Conservation (phyloP, 1,140 invertebrate species). For the Macrocentrus cingulum region DNA sequence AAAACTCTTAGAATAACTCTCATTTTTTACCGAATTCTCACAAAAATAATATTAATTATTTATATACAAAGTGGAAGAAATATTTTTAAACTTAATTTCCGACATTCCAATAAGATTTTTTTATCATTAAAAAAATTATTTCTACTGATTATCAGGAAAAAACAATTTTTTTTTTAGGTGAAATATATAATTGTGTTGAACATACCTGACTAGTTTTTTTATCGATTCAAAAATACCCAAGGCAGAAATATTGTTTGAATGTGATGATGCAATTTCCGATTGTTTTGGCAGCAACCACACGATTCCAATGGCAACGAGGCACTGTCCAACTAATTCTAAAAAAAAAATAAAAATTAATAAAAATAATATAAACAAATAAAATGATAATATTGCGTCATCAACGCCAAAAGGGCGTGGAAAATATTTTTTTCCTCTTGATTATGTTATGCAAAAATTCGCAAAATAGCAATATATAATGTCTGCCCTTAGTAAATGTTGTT, state of each 20-base stretch:
- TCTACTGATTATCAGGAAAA: neutral
- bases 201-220: conserved; percentile 14
- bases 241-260: neutral
- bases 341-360: neutral
- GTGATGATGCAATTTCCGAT: neutral
- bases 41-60: conserved; percentile 4
- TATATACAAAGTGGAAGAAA: neutral
- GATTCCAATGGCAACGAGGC: conserved; percentile 29
- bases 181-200: neutral
- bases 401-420: neutral
- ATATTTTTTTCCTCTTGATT: neutral
- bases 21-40: too few species aligned
- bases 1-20: neutral
- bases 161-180: too few species aligned
- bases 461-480: too few species aligned
- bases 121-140: neutral
- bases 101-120: too few species aligned
- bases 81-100: too few species aligned
- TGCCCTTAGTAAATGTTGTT: too few species aligned
- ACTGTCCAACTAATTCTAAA: conserved; percentile 38
- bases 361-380: neutral
- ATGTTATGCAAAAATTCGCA: neutral
- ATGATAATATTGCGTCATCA: too few species aligned
- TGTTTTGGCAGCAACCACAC: conserved; percentile 34
- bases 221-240: conserved; percentile 14